Percentiles rank a stretch among this genome's conserved stretches.
Conservation (phyloP, 2,888 invertebrate genomes). For the Caenorhabditis wallacei region DNA sequence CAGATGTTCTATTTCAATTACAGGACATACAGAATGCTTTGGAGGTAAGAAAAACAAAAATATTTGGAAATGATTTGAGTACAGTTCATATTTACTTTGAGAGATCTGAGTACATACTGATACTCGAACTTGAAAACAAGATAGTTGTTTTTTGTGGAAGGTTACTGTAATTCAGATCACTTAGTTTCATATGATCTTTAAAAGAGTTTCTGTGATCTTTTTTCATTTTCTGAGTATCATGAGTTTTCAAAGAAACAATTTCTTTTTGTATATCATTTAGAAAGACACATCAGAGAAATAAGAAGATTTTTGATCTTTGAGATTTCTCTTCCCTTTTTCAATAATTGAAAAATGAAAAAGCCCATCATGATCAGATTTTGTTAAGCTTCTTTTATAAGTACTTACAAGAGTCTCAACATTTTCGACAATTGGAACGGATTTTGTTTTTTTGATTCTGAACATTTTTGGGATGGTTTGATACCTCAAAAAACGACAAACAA, state of each 20-base stretch:
- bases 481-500: background rate
- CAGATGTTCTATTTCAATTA: conserved; percentile 55
- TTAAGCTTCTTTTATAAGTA: background rate
- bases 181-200: background rate
- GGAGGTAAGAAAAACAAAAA: conserved; percentile 45
- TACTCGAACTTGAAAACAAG: too few species aligned
- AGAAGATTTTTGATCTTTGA: background rate
- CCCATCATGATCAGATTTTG: background rate
- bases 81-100: too few species aligned
- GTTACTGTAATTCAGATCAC: too few species aligned
- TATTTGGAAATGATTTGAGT: background rate
- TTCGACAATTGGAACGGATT: background rate
- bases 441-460: background rate
- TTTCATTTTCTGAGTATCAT: background rate
- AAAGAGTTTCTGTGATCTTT: background rate
- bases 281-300: conserved; percentile 19
- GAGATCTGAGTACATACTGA: too few species aligned
- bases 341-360: conserved; percentile 4
- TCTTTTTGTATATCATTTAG: background rate
- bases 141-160: too few species aligned
- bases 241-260: background rate
- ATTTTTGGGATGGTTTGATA: background rate
- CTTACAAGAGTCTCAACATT: background rate
- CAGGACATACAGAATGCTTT: conserved; percentile 43
- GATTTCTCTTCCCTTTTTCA: background rate